A percentile compares a stretch with the other conserved stretches of the same genome.
Conservation (phyloP, 2,797 vertebrate genomes). For the Microhierax caerulescens region DNA sequence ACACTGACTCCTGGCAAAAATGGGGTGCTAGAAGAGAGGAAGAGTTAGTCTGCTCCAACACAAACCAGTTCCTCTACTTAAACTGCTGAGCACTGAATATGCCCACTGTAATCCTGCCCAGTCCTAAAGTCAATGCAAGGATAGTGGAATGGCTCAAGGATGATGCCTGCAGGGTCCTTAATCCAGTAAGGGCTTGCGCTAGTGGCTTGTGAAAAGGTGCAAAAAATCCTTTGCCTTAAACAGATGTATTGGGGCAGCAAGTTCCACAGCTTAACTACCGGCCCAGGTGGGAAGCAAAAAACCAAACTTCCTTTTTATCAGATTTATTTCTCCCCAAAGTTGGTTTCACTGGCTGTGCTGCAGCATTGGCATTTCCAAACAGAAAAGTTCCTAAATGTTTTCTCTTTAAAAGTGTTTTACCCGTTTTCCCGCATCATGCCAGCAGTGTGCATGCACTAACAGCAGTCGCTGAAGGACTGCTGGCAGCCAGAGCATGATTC, state of each 20-base stretch:
- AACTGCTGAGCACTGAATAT: not conserved
- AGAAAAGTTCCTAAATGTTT: not conserved
- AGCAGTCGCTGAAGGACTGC: not conserved
- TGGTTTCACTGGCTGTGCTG: not conserved
- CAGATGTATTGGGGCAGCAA: not conserved
- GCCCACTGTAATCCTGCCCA: not conserved
- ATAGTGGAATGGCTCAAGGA: not conserved
- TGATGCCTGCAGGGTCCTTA: not conserved
- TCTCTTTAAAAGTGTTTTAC: not conserved
- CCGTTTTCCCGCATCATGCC: accelerated
- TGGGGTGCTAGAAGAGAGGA: not conserved
- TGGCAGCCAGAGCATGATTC: not conserved
- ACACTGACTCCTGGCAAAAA: not conserved
- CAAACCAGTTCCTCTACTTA: not conserved
- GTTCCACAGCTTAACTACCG: not conserved
- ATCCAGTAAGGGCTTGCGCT: accelerated
- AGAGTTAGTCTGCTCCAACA: not conserved
- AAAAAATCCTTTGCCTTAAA: not conserved
- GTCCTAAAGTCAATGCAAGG: not conserved
- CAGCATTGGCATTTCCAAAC: not conserved
- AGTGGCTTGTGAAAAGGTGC: not conserved
- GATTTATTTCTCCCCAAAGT: not conserved
- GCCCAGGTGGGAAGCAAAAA: not conserved
- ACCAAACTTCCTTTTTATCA: not conserved
- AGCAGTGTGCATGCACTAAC: accelerated